Evolutionary conservation across 2,113 vertebrate genomes (phyloP).

Genomic region (Varanus komodoensis): DNA sequence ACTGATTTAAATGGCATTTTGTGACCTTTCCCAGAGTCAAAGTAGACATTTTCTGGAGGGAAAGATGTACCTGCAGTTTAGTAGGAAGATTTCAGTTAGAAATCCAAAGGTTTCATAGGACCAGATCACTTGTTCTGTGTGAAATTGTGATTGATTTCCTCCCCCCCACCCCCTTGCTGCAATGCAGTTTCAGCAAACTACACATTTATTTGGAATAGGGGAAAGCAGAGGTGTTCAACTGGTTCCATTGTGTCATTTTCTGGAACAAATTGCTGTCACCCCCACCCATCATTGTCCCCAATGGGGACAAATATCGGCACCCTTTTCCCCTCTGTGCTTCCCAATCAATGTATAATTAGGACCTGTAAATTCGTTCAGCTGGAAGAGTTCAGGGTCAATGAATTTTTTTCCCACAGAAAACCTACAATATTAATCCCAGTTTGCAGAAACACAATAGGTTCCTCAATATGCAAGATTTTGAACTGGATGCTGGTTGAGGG

Average conservation of each 20-base stretch:
- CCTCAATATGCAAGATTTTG: not conserved
- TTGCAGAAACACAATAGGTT: not conserved
- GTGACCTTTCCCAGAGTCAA: conserved; percentile 32
- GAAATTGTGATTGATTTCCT: not conserved
- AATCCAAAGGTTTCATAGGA: not conserved
- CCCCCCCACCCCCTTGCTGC: too few relatives aligned
- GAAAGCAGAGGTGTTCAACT: not conserved
- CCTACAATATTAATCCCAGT: not conserved
- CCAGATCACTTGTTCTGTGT: not conserved
- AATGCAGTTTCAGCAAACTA: not conserved
- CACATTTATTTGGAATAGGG: not conserved
- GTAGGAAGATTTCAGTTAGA: not conserved
- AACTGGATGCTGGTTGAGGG: not conserved
- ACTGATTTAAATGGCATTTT: conserved; percentile 43
- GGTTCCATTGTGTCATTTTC: not conserved
- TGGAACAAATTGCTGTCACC: not conserved
- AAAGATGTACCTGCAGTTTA: conserved; percentile 18
- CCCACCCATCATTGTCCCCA: not conserved
- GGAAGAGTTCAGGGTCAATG: not conserved
- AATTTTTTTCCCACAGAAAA: not conserved
- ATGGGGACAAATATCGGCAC: not conserved
- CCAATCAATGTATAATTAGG: not conserved
- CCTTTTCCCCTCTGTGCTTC: not conserved
- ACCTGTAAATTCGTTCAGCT: too few relatives aligned
- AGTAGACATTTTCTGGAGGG: conserved; percentile 16